These are phyloP conservation scores for Phataginus tricuspis DNA, from an alignment of 2,797 vertebrate genomes.

Conservation along the genomic window DNA sequence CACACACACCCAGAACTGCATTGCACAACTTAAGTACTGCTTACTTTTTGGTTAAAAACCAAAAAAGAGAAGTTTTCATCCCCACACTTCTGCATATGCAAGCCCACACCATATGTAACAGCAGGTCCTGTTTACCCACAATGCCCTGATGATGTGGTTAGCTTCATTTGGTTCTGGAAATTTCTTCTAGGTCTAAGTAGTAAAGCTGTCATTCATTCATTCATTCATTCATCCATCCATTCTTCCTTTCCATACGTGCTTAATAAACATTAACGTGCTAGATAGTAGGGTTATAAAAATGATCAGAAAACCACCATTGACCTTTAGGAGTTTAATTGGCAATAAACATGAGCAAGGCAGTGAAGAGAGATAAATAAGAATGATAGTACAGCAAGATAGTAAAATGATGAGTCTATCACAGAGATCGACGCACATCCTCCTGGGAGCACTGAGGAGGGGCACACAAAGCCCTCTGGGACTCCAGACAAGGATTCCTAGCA, in stretches of 20 bases:
- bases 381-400: not conserved
- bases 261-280: not conserved
- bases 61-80: not conserved
- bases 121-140: not conserved
- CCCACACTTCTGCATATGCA: not conserved
- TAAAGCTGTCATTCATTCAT: not conserved
- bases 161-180: not conserved
- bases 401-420: not conserved
- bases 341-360: not conserved
- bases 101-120: no score
- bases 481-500: not conserved
- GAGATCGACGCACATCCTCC: not conserved
- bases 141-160: not conserved
- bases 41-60: not conserved
- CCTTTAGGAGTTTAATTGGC: not conserved
- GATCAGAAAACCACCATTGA: not conserved
- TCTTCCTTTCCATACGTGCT: not conserved
- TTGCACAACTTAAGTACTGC: not conserved
- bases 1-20: fast-evolving
- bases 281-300: not conserved
- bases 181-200: not conserved
- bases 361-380: not conserved
- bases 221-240: no score
- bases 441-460: not conserved
- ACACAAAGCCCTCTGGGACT: not conserved